phyloP scores from a whole-genome alignment of 2,113 vertebrate species.

The Odobenus rosmarus region DNA sequence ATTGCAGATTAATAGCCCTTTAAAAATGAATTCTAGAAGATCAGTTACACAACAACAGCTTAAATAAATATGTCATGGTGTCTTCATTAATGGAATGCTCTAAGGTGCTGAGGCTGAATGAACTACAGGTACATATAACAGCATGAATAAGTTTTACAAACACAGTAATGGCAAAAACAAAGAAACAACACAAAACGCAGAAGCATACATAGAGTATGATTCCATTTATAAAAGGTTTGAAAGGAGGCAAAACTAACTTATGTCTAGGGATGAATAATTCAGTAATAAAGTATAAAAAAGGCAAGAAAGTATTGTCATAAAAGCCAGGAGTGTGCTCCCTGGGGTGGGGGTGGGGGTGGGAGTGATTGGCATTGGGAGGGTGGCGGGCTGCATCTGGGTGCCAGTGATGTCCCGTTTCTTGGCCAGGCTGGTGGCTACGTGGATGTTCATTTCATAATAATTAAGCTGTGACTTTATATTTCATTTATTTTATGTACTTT shows the following conservation, averaged over 20 bases:
- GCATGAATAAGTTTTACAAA: not conserved
- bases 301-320: not conserved
- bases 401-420: not conserved
- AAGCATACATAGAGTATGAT: not conserved
- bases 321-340: not conserved
- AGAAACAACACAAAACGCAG: not conserved
- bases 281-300: not conserved
- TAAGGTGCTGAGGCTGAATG: not conserved
- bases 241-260: not conserved
- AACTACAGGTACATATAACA: not conserved
- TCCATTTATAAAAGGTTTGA: not conserved
- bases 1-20: not conserved
- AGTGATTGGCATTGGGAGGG: too few relatives aligned
- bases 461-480: not conserved
- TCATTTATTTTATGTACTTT: not conserved
- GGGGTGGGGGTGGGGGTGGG: too few relatives aligned
- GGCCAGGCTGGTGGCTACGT: not conserved
- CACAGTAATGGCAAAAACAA: not conserved
- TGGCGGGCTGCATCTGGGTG: fast-evolving
- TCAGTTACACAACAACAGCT: not conserved
- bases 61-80: not conserved
- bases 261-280: not conserved
- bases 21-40: not conserved
- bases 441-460: not conserved
- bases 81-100: not conserved